These are phyloP conservation scores for Automeris io DNA, from an alignment of 2,888 invertebrate species.

Conservation along the genomic window DNA sequence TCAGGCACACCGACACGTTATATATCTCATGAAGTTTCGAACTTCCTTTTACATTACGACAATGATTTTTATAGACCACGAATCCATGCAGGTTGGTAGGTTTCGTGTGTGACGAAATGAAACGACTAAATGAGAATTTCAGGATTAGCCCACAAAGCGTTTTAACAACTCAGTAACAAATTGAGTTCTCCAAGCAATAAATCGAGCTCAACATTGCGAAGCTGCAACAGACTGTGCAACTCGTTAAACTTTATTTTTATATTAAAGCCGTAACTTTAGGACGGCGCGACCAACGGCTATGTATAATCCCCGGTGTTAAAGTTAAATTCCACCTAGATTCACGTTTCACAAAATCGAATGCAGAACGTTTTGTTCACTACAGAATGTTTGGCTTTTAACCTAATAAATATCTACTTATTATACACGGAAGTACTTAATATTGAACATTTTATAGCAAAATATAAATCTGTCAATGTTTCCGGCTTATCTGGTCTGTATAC, in stretches of 20 bases:
- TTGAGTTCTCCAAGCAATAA: slow-evolving; percentile 56
- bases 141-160: slow-evolving; percentile 40
- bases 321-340: slow-evolving; percentile 34
- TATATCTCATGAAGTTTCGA: too few relatives aligned
- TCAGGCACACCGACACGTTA: too few relatives aligned
- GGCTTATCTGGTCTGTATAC: too few relatives aligned
- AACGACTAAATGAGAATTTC: not conserved
- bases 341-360: slow-evolving; percentile 2
- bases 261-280: slow-evolving; percentile 67
- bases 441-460: too few relatives aligned
- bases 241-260: slow-evolving; percentile 74
- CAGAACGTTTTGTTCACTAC: not conserved
- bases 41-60: too few relatives aligned
- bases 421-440: too few relatives aligned
- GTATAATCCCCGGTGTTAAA: slow-evolving; percentile 55
- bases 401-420: too few relatives aligned
- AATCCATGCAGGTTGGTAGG: too few relatives aligned
- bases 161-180: slow-evolving; percentile 49
- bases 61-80: too few relatives aligned
- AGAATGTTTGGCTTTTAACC: too few relatives aligned
- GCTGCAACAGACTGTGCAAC: slow-evolving; percentile 59
- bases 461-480: too few relatives aligned
- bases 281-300: slow-evolving; percentile 48
- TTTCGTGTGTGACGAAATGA: not conserved
- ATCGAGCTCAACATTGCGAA: slow-evolving; percentile 62